phyloP scores from a whole-genome alignment of 2,888 invertebrate genomes.

The Ennomos fuscantarius region DNA sequence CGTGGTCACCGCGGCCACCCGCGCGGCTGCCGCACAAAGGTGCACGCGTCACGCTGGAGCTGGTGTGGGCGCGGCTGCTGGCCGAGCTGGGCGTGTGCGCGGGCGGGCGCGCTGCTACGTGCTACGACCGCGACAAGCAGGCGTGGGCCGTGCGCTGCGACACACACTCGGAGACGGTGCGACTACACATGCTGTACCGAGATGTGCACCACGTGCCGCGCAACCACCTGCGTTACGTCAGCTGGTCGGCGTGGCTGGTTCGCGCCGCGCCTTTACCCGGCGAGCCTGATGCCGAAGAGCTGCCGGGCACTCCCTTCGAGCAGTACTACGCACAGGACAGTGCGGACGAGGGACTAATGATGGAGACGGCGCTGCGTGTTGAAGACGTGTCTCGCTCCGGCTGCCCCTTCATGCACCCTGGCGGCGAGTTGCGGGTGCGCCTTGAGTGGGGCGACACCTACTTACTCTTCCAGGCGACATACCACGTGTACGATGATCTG shows the following conservation, averaged over 20 bases:
- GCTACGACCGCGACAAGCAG: slow-evolving; percentile 92
- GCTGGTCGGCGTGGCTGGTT: slow-evolving; percentile 89
- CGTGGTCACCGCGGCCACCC: slow-evolving; percentile 88
- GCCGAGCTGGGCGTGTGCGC: slow-evolving; percentile 83
- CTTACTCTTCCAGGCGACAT: slow-evolving; percentile 91
- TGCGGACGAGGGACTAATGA: slow-evolving; percentile 91
- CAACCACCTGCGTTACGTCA: slow-evolving; percentile 89
- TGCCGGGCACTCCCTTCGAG: slow-evolving; percentile 90
- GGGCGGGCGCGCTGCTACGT: slow-evolving; percentile 85
- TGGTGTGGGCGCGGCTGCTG: slow-evolving; percentile 88
- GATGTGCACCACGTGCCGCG: slow-evolving; percentile 92
- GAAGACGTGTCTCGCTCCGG: slow-evolving; percentile 89
- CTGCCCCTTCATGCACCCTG: slow-evolving; percentile 89
- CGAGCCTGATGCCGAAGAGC: slow-evolving; percentile 87
- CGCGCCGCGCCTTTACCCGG: slow-evolving; percentile 80
- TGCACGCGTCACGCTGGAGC: slow-evolving; percentile 89
- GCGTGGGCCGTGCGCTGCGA: slow-evolving; percentile 92
- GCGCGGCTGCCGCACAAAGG: slow-evolving; percentile 86
- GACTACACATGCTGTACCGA: slow-evolving; percentile 90
- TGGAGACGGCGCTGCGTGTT: slow-evolving; percentile 91
- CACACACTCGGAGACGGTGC: slow-evolving; percentile 90
- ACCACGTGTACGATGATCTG: slow-evolving; percentile 93
- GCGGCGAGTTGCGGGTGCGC: slow-evolving; percentile 90
- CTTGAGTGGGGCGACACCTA: slow-evolving; percentile 94
- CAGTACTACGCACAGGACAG: slow-evolving; percentile 93